A percentile compares a stretch with the other conserved stretches of the same genome.
phyloP scores from a whole-genome alignment of 2,797 vertebrate genomes.

The Megaceryle alcyon region DNA sequence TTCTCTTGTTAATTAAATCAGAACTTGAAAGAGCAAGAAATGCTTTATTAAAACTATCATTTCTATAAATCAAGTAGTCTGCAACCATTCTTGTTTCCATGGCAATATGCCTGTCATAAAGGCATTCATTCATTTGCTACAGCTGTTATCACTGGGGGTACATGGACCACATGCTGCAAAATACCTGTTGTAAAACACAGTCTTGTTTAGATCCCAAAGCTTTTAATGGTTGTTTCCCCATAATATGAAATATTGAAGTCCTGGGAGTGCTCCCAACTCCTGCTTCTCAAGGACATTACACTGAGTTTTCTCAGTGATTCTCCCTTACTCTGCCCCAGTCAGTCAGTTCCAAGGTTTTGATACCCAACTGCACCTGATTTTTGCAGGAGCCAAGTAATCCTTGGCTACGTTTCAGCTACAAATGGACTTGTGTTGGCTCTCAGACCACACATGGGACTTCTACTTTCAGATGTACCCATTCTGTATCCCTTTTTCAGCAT shows the following conservation, averaged over 20 bases:
- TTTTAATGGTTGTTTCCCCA: background rate
- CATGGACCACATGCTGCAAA: background rate
- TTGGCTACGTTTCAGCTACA: background rate
- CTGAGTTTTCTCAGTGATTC: background rate
- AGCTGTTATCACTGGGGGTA: background rate
- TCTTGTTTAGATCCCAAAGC: background rate
- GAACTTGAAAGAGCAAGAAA: constrained; percentile 31
- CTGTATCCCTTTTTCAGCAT: background rate
- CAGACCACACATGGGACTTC: accelerated
- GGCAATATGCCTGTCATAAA: background rate
- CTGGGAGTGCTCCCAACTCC: background rate
- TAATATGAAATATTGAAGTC: background rate
- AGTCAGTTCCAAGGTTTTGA: background rate
- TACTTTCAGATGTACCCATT: background rate
- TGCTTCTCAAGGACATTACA: background rate
- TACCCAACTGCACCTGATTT: accelerated
- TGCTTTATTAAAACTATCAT: constrained; percentile 35
- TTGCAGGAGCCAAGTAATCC: background rate
- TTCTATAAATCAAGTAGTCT: constrained; percentile 40
- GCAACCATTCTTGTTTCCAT: background rate
- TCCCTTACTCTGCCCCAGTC: accelerated
- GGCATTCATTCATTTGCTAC: background rate
- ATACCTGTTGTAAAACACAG: background rate
- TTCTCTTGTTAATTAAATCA: constrained; percentile 47
- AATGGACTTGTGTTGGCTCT: background rate